Base-by-base conservation (phyloP, 2,113 vertebrate genomes). In the Oncorhynchus tshawytscha region DNA sequence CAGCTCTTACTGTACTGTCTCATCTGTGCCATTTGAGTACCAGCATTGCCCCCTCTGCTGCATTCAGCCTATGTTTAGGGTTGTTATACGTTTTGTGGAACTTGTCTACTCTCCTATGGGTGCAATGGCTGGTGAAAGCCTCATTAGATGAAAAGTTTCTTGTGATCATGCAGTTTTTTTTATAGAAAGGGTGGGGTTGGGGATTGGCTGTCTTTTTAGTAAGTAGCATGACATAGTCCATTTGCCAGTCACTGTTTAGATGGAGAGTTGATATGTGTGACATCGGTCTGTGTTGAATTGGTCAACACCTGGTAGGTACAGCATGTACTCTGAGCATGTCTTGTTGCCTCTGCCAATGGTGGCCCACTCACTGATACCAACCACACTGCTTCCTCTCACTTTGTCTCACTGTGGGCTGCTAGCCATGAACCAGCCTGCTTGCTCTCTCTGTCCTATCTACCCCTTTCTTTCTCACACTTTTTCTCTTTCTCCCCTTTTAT, bases 391-490 rank as follows among this genome's bases (percentile, higher is more conserved):
- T 66, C 16, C 25, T 27, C 64, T 66, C 20, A 64, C 60, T 22
- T 22, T 62, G 60, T 62, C 20, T 62, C 20, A 62, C 60, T 11
- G 39, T 80, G 78, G 83, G 86, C 79, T 84, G 84, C 88, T 93
- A 80, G 88, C 90, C 84, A 92, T 91, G 86, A 90, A 88, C 3
- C 64, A 65, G 22, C 15, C 64, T 25, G 64, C 25, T 20, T 66
- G 64, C 13, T 22, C 64, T 66, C 6, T 25, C 60, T 16, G 34
- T 60, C 27, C n/a, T 34, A 1, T 45, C 31, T 5, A 6, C 34
- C n/a, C 3, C 29, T 29, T 67, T 74, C 4, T 60, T 22, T 71
- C 13, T 24, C 29, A 54, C 20, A 7, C 20, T 27, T 7, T 34
- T 34, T 34, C 16, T 70, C 82, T 81, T 31, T 87, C 73, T 70